phyloP scores from a whole-genome alignment of 2,888 invertebrate genomes.

The Halictus quadricinctus region DNA sequence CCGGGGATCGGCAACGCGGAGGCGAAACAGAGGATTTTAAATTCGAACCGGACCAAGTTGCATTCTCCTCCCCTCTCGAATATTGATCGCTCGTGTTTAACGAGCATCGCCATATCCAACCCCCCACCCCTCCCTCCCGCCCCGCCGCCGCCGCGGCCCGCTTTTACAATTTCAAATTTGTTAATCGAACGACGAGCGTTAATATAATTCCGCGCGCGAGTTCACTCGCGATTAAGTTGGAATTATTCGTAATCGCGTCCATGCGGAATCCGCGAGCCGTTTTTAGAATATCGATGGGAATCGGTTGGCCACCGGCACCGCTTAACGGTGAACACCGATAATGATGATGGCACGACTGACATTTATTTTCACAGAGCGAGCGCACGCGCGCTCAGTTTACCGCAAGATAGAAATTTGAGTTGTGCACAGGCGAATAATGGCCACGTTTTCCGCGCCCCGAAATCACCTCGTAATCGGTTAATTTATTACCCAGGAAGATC shows the following conservation, averaged over 20 bases:
- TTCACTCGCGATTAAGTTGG: conserved; percentile 14
- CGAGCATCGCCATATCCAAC: neutral
- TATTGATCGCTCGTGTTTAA: conserved; percentile 6
- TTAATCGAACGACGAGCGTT: neutral
- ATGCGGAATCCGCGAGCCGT: conserved; percentile 7
- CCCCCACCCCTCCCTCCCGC: neutral
- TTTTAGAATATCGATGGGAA: conserved; percentile 16
- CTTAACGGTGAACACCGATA: conserved; percentile 4
- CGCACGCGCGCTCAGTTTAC: neutral
- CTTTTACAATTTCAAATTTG: conserved; percentile 19
- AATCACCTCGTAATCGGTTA: neutral
- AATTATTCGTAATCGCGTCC: conserved; percentile 20
- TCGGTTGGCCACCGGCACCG: neutral
- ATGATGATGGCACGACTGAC: conserved; percentile 10
- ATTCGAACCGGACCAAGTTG: conserved; percentile 16
- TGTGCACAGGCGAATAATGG: neutral
- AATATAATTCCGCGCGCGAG: conserved; percentile 6
- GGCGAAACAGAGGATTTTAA: conserved; percentile 9
- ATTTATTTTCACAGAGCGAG: neutral
- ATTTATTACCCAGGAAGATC: neutral
- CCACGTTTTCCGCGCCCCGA: neutral
- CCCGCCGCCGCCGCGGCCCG: neutral
- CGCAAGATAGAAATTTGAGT: conserved; percentile 2
- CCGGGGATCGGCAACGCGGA: neutral
- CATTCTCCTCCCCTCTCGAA: neutral